These are phyloP conservation scores for Pomatorhinus ruficollis DNA, from an alignment of 2,113 vertebrate genomes.

Conservation along the genomic window DNA sequence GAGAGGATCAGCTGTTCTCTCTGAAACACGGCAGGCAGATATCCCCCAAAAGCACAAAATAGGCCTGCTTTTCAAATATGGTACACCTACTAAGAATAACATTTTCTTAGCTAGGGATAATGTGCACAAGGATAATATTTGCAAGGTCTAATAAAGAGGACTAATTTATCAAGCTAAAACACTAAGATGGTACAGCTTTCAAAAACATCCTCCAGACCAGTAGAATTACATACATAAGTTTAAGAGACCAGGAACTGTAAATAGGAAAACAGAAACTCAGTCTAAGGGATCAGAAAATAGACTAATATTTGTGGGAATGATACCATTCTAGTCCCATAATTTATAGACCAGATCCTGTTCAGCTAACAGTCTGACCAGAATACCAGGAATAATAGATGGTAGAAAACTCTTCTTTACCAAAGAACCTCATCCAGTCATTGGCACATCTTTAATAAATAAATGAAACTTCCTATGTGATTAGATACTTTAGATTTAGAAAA, in stretches of 20 bases:
- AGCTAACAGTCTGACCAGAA: background rate
- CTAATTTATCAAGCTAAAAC: background rate
- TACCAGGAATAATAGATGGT: background rate
- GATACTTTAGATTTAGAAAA: background rate
- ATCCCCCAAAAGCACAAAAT: background rate
- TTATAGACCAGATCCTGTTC: background rate
- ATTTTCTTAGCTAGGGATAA: background rate
- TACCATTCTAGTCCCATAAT: background rate
- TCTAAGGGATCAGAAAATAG: background rate
- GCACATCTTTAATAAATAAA: background rate
- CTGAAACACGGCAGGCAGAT: background rate
- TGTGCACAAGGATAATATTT: background rate
- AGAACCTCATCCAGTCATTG: background rate
- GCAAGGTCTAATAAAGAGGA: background rate
- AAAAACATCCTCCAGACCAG: background rate
- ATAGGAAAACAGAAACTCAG: background rate
- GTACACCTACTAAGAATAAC: background rate
- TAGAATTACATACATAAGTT: background rate
- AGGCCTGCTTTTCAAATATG: background rate
- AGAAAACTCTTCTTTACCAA: background rate
- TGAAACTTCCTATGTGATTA: background rate
- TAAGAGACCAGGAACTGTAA: background rate
- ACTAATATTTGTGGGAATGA: background rate
- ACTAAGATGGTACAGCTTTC: background rate
- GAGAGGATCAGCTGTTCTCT: background rate